These are phyloP conservation scores for Garrulus glandarius DNA, from an alignment of 2,797 vertebrate species.

Conservation along the genomic window DNA sequence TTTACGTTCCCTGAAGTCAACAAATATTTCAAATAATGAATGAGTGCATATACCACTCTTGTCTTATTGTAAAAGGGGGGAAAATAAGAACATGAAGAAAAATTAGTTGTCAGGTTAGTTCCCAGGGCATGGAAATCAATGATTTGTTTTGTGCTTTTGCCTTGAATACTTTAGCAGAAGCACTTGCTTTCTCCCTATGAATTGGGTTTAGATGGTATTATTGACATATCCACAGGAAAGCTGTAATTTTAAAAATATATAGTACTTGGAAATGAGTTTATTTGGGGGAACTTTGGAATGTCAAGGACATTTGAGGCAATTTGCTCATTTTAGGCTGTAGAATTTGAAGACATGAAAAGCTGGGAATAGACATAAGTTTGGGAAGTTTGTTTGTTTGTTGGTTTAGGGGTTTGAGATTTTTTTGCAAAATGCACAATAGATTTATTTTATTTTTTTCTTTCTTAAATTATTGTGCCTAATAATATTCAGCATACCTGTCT, in stretches of 20 bases:
- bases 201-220: neutral
- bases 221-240: neutral
- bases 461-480: neutral
- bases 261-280: neutral
- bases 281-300: neutral
- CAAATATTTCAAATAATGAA: conserved; percentile 43
- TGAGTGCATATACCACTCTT: neutral
- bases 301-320: neutral
- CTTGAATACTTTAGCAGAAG: conserved; percentile 9
- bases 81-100: conserved; percentile 23
- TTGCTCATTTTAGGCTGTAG: neutral
- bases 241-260: neutral
- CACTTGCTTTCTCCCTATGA: neutral
- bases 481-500: neutral
- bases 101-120: conserved; percentile 33
- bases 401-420: neutral
- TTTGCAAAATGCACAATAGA: neutral
- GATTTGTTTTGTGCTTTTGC: neutral
- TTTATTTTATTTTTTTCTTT: neutral
- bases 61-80: neutral
- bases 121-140: conserved; percentile 12
- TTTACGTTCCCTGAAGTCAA: conserved; percentile 10
- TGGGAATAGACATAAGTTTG: neutral
- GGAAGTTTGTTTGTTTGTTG: fast-evolving
- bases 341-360: neutral